Evolutionary conservation across 2,888 invertebrate species (phyloP), one percentile per base, ranked within the genome.

Genomic region (Nasonovia ribisnigri): DNA sequence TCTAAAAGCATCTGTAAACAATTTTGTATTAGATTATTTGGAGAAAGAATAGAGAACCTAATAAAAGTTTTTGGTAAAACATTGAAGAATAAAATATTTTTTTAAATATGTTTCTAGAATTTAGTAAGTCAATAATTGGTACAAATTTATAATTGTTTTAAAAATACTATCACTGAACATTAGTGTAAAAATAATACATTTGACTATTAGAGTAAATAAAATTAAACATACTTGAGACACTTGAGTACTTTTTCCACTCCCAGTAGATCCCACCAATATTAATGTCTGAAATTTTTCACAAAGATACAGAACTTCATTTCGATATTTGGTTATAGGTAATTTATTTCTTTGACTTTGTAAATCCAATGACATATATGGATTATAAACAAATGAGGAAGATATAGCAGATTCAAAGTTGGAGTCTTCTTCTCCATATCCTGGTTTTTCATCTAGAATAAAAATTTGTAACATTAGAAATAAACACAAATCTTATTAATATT

Each of bases 191-290:
- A 57, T 16, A 29, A 51, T 46, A 26, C 13, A 46, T 86, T 26
- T 20, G 10, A 48, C 5, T 8, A 48, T 88, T 93, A 94, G 26
- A 67, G 36, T 36, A 77, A 36, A 36, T 36, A 8, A 77, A 77
- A 77, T 36, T 94, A 94, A 93, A 95, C 96, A 96, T 96, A 98
- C 98, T 97, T 98, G 98, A 90, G 99, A 98, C 94, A 99, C 97
- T 96, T 99, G 99, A 0, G 99, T 99, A 95, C 99, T 99, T 96
- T 99, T 98, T 67, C 99, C 99, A 95, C 98, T 98, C 51, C 99
- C 99, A 5, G 99, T 99, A 96, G 99, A 99, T 4, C 99, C 99
- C 86, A 98, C 97, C 93, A 98, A 96, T 92, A 99, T 97, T 88
- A 99, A 96, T 0, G 98, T 98, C 96, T 99, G 99, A 96, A 97